phyloP scores from a whole-genome alignment of 2,888 invertebrate genomes.

The Catocala fraxini region DNA sequence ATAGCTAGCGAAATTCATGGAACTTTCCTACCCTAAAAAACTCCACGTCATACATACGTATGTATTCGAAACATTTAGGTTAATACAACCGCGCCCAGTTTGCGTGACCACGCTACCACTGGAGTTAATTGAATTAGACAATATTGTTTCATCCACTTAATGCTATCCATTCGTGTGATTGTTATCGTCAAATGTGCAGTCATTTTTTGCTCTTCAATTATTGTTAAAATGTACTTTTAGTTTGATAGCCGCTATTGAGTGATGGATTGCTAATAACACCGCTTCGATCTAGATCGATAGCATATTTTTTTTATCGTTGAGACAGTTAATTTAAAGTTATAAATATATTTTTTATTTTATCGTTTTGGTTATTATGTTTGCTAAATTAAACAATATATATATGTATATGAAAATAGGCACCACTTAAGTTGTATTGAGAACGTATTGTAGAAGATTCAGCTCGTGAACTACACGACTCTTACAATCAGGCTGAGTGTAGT shows the following conservation, averaged over 20 bases:
- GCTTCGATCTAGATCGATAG: too few species aligned
- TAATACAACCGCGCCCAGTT: constrained; percentile 53
- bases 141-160: constrained; percentile 75
- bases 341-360: too few species aligned
- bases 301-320: too few species aligned
- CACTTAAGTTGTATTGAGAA: too few species aligned
- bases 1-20: constrained; percentile 3
- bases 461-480: too few species aligned
- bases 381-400: too few species aligned
- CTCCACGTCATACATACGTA: constrained; percentile 3
- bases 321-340: too few species aligned
- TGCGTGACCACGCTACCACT: constrained; percentile 65
- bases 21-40: constrained; percentile 20
- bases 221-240: constrained; percentile 17
- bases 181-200: constrained; percentile 49
- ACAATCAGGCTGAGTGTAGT: too few species aligned
- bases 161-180: constrained; percentile 59
- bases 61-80: constrained; percentile 40
- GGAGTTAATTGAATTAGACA: constrained; percentile 78
- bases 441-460: too few species aligned
- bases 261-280: constrained; percentile 4
- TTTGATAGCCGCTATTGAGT: constrained; percentile 8
- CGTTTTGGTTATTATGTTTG: too few species aligned
- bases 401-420: too few species aligned
- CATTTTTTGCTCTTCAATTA: constrained; percentile 46